Base-by-base conservation (phyloP, 2,113 vertebrate genomes). In the Entomyzon cyanotis region DNA sequence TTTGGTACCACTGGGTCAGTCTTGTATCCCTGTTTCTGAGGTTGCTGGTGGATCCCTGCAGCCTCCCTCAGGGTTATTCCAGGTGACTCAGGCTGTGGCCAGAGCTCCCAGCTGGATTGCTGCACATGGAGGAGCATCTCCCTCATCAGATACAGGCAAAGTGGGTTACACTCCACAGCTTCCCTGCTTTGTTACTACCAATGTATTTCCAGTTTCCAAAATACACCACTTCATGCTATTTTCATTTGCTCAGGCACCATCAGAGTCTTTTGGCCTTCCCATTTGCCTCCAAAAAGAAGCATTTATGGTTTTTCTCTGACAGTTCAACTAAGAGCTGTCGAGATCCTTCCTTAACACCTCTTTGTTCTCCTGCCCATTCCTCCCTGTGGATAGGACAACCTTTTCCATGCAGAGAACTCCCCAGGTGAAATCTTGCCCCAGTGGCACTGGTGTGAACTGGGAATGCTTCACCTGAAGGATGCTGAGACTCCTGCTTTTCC, bases 371-470 rank as follows among this genome's bases (percentile, higher is more conserved):
- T 87, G 9, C 11, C 18, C 9, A 1, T 41, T 69, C 31, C 53
- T 74, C 46, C 42, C 35, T 21, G 13, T 2, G 21, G 24, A 8
- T 2, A 44, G 44, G 39, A 56, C 56, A 68, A 18, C 9, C 5
- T 18, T 39, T 86, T 71, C 70, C 42, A 24, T 4, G 21, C 35
- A 68, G 47, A 79, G 30, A 71, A 21, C 8, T 20, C 39, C 20
- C 19, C 15, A 31, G 24, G 35, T 71, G 84, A 78, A 79, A 63
- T 25, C 23, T 56, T 68, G 19, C 20, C 56, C 8, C 41, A 28
- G n/a, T 17, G 28, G 44, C 53, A 46, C 73, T 91, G 89, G 60
- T 89, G 41, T 84, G 63, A 78, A 90, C 86, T 87, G 91, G 86
- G 68, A 80, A 56, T 12, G 11, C 15, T 84, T 42, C 24, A 55